Evolutionary conservation across 2,888 invertebrate species (phyloP).

Genomic region (Pseudoips prasinana): DNA sequence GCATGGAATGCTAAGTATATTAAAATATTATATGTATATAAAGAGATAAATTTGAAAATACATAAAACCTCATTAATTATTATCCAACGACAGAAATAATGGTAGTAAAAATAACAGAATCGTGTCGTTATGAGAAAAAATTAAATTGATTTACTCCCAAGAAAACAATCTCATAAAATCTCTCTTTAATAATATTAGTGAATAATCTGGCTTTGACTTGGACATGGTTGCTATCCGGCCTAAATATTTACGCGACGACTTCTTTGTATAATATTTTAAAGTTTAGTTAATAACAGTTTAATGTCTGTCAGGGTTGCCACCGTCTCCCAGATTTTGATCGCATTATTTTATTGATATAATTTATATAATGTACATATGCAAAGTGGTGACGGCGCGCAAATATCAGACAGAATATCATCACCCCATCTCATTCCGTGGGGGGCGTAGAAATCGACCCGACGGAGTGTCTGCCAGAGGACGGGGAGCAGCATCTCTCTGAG

Average conservation of each 20-base stretch:
- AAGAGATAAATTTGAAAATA: conserved; percentile 3
- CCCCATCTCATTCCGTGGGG: too few species aligned
- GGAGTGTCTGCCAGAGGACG: too few species aligned
- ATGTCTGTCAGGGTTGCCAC: too few species aligned
- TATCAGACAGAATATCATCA: too few species aligned
- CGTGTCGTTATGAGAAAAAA: conserved; percentile 14
- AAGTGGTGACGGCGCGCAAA: too few species aligned
- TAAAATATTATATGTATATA: conserved; percentile 1
- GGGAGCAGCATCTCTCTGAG: too few species aligned
- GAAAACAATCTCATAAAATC: conserved; percentile 26
- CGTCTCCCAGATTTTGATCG: too few species aligned
- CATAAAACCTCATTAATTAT: conserved; percentile 16
- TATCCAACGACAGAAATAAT: conserved; percentile 15
- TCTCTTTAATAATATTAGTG: conserved; percentile 17
- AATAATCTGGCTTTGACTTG: conserved; percentile 16
- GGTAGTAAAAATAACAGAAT: conserved; percentile 7
- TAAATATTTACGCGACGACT: conserved; percentile 19
- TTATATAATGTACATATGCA: too few species aligned
- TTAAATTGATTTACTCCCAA: conserved; percentile 24
- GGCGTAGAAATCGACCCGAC: too few species aligned
- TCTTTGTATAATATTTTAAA: conserved; percentile 1
- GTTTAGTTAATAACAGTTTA: too few species aligned
- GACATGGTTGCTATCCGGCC: conserved; percentile 16
- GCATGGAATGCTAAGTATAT: conserved; percentile 2
- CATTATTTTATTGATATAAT: too few species aligned